A percentile compares a stretch with the other conserved stretches of the same genome.
Evolutionary conservation across 2,888 invertebrate genomes (phyloP).

Genomic region (Adelognathus sp.): DNA sequence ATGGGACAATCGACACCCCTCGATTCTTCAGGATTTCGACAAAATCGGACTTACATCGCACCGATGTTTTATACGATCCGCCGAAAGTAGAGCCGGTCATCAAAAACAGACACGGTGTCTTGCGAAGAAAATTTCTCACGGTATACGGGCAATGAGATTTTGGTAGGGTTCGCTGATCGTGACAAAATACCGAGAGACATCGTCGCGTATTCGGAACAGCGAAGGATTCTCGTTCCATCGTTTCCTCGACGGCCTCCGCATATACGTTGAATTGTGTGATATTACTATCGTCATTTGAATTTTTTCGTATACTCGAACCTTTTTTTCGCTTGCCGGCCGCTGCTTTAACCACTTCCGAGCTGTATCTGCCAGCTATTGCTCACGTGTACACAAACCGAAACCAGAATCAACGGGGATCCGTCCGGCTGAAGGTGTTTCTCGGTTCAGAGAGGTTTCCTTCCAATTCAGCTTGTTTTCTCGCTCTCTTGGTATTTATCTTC

Average conservation of each 20-base stretch:
- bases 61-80: not conserved
- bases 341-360: too few relatives aligned
- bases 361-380: too few relatives aligned
- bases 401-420: too few relatives aligned
- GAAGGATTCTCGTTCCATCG: not conserved
- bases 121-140: not conserved
- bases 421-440: too few relatives aligned
- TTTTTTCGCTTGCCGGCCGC: too few relatives aligned
- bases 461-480: not conserved
- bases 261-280: too few relatives aligned
- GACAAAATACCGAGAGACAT: not conserved
- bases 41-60: not conserved
- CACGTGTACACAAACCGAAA: too few relatives aligned
- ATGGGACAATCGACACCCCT: not conserved
- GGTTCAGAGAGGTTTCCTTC: too few relatives aligned
- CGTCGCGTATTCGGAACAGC: not conserved
- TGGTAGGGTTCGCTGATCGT: not conserved
- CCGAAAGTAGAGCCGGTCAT: not conserved
- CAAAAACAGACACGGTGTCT: not conserved
- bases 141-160: not conserved
- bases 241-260: too few relatives aligned
- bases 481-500: slow-evolving; percentile 44
- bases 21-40: not conserved
- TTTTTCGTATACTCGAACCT: too few relatives aligned
- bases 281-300: too few relatives aligned